Conservation (phyloP, 2,113 vertebrate species). For the Rhinolophus ferrumequinum region DNA sequence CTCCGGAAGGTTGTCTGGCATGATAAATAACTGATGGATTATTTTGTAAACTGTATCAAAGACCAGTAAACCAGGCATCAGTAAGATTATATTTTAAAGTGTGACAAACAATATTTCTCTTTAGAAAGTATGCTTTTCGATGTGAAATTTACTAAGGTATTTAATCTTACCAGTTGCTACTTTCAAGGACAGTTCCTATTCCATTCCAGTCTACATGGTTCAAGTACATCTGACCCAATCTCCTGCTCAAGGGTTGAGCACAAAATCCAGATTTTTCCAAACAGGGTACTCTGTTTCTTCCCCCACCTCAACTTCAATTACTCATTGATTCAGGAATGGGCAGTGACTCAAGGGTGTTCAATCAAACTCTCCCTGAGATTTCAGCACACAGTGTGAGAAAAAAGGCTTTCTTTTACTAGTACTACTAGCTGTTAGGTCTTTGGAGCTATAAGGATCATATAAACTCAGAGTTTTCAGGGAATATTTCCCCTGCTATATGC, state of each 20-base stretch:
- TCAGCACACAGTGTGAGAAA: not conserved
- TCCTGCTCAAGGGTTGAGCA: not conserved
- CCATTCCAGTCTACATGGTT: not conserved
- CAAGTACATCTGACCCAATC: not conserved
- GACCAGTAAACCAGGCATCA: not conserved
- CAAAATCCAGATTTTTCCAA: not conserved
- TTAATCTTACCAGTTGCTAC: not conserved
- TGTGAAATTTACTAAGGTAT: not conserved
- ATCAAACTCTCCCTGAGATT: not conserved
- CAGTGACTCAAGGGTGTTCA: not conserved
- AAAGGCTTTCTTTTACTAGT: not conserved
- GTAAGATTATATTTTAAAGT: not conserved
- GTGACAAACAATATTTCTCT: not conserved
- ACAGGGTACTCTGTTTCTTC: not conserved
- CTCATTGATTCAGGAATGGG: constrained; percentile 6
- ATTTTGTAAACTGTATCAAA: not conserved
- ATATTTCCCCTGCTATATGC: not conserved
- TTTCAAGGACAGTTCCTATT: not conserved
- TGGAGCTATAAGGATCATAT: not conserved
- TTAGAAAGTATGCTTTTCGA: not conserved
- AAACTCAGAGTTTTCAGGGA: not conserved
- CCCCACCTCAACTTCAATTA: not conserved
- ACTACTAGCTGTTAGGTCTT: not conserved
- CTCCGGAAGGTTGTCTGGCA: not conserved
- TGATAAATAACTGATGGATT: not conserved